Evolutionary conservation across 2,797 vertebrate species (phyloP).

Genomic region (Phoebastria nigripes): DNA sequence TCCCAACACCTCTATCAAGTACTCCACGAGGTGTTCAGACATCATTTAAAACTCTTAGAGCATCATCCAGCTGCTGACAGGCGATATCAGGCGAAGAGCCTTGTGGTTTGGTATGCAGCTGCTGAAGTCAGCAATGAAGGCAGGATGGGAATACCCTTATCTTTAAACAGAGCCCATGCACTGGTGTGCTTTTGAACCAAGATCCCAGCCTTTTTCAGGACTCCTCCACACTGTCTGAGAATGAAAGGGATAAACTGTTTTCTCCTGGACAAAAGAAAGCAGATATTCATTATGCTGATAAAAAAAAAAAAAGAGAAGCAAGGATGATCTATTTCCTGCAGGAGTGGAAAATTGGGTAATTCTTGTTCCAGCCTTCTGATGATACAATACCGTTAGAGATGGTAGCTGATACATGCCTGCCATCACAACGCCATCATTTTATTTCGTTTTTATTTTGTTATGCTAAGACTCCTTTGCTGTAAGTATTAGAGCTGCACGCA

Average conservation of each 20-base stretch:
- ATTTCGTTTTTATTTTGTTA: background rate
- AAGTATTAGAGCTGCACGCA: background rate
- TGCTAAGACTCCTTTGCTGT: background rate
- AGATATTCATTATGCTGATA: background rate
- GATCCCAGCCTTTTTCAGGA: background rate
- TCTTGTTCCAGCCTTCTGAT: background rate
- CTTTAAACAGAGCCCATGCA: background rate
- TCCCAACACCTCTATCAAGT: background rate
- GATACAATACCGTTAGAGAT: background rate
- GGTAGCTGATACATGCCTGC: background rate
- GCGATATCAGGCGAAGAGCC: background rate
- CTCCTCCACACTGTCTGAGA: background rate
- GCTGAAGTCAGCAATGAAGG: background rate
- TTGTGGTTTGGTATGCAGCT: background rate
- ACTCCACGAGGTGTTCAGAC: rapidly evolving
- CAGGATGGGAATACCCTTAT: background rate
- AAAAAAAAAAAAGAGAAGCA: background rate
- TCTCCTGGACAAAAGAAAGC: background rate
- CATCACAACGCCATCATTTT: background rate
- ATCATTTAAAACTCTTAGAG: background rate
- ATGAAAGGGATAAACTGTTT: background rate
- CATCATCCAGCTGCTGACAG: background rate
- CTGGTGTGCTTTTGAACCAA: background rate
- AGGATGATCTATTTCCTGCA: background rate
- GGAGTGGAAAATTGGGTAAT: background rate